Conservation (phyloP, 1,140 invertebrate genomes). For the Calosoma granatense region DNA sequence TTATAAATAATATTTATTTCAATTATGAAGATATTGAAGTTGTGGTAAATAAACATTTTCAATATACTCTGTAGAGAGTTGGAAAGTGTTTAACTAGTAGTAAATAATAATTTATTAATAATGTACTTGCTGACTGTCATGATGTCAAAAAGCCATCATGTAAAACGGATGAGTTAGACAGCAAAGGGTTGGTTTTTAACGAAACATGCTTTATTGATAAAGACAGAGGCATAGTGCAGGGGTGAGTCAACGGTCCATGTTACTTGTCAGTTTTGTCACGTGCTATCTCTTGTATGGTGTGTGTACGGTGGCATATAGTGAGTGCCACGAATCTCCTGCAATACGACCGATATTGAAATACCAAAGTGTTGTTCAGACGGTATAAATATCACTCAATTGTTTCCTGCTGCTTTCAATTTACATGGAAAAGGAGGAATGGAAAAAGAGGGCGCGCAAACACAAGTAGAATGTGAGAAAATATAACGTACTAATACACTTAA, state of each 20-base stretch:
- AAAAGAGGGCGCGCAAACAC: background rate
- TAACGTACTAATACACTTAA: too few relatives aligned
- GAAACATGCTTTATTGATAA: background rate
- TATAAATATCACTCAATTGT: conserved; percentile 7
- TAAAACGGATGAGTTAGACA: too few relatives aligned
- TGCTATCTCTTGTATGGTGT: background rate
- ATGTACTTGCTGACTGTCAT: too few relatives aligned
- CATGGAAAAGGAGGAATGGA: background rate
- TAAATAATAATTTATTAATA: too few relatives aligned
- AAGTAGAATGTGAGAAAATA: too few relatives aligned
- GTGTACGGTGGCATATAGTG: background rate
- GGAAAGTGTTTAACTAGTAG: too few relatives aligned
- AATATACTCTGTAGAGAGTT: too few relatives aligned
- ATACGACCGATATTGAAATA: background rate
- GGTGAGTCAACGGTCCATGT: background rate
- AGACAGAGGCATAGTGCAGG: background rate
- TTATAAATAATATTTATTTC: too few relatives aligned
- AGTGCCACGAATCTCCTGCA: background rate
- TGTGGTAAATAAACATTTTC: too few relatives aligned
- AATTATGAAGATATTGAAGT: too few relatives aligned
- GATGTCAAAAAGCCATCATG: too few relatives aligned
- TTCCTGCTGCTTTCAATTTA: background rate
- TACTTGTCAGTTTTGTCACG: conserved; percentile 3
- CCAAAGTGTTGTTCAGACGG: conserved; percentile 6
- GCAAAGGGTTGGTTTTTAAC: too few relatives aligned